Conservation (phyloP, 2,888 invertebrate species). For the Dynastes hyllus region DNA sequence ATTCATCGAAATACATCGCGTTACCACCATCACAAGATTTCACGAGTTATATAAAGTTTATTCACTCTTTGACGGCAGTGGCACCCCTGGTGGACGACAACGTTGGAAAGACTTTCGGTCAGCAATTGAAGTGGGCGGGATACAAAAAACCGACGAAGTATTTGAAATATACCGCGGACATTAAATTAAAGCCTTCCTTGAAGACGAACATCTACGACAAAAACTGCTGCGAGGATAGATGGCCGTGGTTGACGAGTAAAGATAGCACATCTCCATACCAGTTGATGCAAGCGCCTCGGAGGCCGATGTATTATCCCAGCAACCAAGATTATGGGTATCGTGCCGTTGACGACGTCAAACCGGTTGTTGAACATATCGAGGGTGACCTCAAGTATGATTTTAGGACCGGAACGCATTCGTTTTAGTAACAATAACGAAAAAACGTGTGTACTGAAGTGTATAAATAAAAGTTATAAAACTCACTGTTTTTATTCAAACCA, state of each 20-base stretch:
- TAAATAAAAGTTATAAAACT: constrained; percentile 13
- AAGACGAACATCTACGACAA: constrained; percentile 44
- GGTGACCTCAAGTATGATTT: constrained; percentile 68
- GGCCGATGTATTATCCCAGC: constrained; percentile 46
- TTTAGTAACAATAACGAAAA: constrained; percentile 34
- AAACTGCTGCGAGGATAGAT: constrained; percentile 51
- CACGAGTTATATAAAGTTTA: constrained; percentile 8
- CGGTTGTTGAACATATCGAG: constrained; percentile 67
- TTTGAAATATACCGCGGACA: constrained; percentile 36
- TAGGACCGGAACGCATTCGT: constrained; percentile 66
- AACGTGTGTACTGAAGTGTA: background rate
- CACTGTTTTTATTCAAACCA: background rate
- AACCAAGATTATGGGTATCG: constrained; percentile 52
- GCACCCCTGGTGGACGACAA: constrained; percentile 22
- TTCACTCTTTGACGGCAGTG: constrained; percentile 32
- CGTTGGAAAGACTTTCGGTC: constrained; percentile 12
- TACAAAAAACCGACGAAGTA: constrained; percentile 51
- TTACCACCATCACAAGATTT: constrained; percentile 17
- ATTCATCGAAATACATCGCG: constrained; percentile 10
- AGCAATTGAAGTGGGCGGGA: constrained; percentile 28
- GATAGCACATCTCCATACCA: constrained; percentile 11
- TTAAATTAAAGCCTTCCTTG: constrained; percentile 52
- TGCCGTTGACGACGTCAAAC: constrained; percentile 60
- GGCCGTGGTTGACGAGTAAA: constrained; percentile 43
- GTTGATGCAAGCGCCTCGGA: constrained; percentile 32